These are phyloP conservation scores for Xenotilapia flavipinnis DNA, from an alignment of 2,113 vertebrate genomes.

Conservation along the genomic window DNA sequence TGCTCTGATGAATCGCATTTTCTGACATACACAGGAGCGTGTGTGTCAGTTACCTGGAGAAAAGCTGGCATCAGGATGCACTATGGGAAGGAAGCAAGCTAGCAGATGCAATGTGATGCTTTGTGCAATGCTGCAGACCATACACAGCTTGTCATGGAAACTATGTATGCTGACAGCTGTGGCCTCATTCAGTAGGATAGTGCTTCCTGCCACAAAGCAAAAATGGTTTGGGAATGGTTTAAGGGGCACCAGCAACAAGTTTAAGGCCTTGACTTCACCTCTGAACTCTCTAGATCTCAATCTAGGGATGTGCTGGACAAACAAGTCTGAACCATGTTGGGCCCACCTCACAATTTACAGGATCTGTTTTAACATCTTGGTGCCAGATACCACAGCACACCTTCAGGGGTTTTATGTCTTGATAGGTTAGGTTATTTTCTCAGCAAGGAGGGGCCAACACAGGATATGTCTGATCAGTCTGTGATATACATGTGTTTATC, in stretches of 20 bases:
- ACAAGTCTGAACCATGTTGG: background rate
- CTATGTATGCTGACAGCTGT: background rate
- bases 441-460: background rate
- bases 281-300: background rate
- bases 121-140: background rate
- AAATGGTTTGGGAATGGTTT: background rate
- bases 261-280: background rate
- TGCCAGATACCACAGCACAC: background rate
- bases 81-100: background rate
- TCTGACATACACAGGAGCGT: background rate
- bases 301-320: background rate
- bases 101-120: background rate
- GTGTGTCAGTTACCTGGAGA: background rate
- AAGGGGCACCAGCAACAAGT: background rate
- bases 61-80: background rate
- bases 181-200: background rate
- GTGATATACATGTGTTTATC: background rate
- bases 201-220: background rate
- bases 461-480: background rate
- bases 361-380: background rate
- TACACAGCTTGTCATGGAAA: background rate
- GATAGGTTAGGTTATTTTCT: background rate
- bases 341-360: background rate
- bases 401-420: background rate
- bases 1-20: background rate